A percentile compares a stretch with the other conserved stretches of the same genome.
Evolutionary conservation across 2,797 vertebrate species (phyloP).

Genomic region (Ceyx erithaca): DNA sequence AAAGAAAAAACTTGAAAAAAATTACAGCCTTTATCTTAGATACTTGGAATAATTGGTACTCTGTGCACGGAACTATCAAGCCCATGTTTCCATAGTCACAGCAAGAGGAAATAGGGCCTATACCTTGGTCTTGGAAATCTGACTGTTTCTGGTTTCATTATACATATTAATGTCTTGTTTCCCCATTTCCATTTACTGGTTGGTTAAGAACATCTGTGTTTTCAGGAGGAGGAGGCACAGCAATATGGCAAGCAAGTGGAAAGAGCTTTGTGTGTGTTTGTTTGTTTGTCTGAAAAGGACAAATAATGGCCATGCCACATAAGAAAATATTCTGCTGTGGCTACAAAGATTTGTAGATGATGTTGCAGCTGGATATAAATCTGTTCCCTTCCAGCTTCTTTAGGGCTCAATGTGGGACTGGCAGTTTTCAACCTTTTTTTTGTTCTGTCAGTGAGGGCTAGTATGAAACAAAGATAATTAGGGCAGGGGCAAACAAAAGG

Average conservation of each 20-base stretch:
- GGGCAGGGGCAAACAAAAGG: constrained; percentile 79
- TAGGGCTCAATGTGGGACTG: not conserved
- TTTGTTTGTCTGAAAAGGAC: constrained; percentile 9
- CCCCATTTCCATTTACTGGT: not conserved
- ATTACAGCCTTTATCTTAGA: constrained; percentile 27
- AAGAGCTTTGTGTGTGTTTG: not conserved
- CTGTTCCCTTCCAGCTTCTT: not conserved
- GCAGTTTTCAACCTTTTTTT: constrained; percentile 34
- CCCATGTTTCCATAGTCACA: not conserved
- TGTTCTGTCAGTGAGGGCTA: constrained; percentile 68
- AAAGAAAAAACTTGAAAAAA: constrained; percentile 45
- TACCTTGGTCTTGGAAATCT: not conserved
- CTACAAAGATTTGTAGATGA: not conserved
- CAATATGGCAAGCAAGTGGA: constrained; percentile 8
- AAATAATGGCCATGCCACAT: not conserved
- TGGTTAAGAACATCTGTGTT: constrained; percentile 24
- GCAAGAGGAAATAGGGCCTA: not conserved
- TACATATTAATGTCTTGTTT: constrained; percentile 13
- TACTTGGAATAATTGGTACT: constrained; percentile 26
- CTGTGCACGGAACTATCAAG: not conserved
- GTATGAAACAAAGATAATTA: constrained; percentile 78
- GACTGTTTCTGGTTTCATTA: constrained; percentile 26
- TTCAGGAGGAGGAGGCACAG: not conserved
- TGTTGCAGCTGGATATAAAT: not conserved
- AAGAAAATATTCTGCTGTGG: not conserved